Conservation (phyloP, 2,888 invertebrate genomes). For the Parascotia fuliginaria region DNA sequence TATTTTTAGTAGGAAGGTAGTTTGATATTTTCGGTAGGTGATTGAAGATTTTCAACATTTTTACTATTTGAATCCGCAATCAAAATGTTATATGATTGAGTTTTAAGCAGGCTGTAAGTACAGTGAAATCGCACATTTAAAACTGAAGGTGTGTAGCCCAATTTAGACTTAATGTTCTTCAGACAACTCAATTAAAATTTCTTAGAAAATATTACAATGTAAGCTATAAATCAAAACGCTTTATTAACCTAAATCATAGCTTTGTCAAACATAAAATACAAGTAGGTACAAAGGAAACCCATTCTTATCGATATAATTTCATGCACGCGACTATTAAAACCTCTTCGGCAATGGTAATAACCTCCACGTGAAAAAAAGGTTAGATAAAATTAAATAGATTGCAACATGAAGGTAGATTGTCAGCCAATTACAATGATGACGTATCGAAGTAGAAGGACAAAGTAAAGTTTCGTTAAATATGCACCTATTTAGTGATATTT, state of each 20-base stretch:
- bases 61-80: no score
- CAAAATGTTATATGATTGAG: no score
- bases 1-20: no score
- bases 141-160: no score
- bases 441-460: constrained; percentile 45
- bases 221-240: background rate
- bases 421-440: constrained; percentile 46
- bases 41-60: no score
- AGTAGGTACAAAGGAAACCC: background rate
- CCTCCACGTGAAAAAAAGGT: constrained; percentile 33
- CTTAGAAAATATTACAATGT: no score
- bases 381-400: constrained; percentile 35
- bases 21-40: no score
- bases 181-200: no score
- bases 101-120: no score
- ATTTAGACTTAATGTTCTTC: no score
- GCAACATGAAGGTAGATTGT: constrained; percentile 46
- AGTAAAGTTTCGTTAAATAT: constrained; percentile 20
- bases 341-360: constrained; percentile 1
- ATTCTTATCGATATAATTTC: constrained; percentile 2
- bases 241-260: background rate
- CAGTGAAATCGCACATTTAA: no score
- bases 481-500: constrained; percentile 26
- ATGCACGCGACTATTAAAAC: constrained; percentile 3
- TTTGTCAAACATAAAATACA: background rate